Conservation (phyloP, 2,888 invertebrate species). For the Folsomia candida region DNA sequence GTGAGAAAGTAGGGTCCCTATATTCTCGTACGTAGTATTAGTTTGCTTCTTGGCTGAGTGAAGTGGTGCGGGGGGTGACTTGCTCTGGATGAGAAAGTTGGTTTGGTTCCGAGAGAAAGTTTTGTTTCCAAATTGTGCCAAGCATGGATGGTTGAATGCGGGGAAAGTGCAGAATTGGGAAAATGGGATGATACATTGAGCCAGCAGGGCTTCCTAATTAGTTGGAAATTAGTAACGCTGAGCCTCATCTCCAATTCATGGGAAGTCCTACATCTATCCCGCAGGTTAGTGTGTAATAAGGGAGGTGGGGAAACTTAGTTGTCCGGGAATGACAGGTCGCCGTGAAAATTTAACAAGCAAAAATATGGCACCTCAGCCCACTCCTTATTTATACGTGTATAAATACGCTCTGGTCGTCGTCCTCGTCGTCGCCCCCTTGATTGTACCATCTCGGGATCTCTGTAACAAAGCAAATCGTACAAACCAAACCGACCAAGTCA, state of each 20-base stretch:
- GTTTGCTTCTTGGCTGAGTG: too few relatives aligned
- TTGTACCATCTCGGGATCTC: too few relatives aligned
- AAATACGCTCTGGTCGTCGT: too few relatives aligned
- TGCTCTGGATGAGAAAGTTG: background rate
- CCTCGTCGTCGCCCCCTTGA: too few relatives aligned
- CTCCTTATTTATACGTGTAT: too few relatives aligned
- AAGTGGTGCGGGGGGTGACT: background rate
- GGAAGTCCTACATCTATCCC: slow-evolving; percentile 20
- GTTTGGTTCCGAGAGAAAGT: background rate
- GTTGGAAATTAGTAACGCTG: slow-evolving; percentile 47
- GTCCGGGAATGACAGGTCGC: slow-evolving; percentile 37
- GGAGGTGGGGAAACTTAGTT: slow-evolving; percentile 33
- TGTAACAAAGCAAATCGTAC: too few relatives aligned
- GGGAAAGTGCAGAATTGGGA: slow-evolving; percentile 9
- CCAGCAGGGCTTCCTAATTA: slow-evolving; percentile 45
- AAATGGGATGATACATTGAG: slow-evolving; percentile 4
- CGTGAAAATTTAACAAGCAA: slow-evolving; percentile 52
- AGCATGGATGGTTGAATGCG: background rate
- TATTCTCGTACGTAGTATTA: background rate
- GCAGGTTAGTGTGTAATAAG: too few relatives aligned
- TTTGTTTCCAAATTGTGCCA: background rate
- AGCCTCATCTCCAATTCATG: slow-evolving; percentile 29
- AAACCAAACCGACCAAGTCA: too few relatives aligned
- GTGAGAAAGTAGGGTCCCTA: too few relatives aligned
- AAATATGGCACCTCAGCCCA: slow-evolving; percentile 19